These are phyloP conservation scores for Cheilosia vernalis DNA, from an alignment of 2,888 invertebrate species.

Conservation along the genomic window DNA sequence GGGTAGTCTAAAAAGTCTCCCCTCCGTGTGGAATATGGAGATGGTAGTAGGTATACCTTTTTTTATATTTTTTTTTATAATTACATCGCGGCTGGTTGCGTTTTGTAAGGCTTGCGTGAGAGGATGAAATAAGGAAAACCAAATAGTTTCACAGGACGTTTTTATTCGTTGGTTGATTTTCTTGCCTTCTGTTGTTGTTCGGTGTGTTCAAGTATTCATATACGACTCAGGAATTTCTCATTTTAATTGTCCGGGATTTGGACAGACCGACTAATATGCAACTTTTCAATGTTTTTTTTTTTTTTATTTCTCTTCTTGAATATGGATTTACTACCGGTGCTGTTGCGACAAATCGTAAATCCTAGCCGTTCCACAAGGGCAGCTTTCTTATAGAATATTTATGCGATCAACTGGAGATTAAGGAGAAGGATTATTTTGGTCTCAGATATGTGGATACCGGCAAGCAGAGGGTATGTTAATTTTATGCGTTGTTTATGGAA, in stretches of 20 bases:
- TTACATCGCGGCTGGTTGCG: conserved; percentile 64
- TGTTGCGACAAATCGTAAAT: conserved; percentile 53
- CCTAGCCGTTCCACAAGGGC: conserved; percentile 93
- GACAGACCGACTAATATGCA: conserved; percentile 61
- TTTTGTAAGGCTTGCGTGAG: conserved; percentile 70
- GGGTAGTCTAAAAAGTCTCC: conserved; percentile 13
- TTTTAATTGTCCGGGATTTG: conserved; percentile 59
- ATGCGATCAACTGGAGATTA: conserved; percentile 94
- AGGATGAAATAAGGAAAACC: conserved; percentile 64
- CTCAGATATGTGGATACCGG: conserved; percentile 94
- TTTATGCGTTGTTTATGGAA: conserved; percentile 61
- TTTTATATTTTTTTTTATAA: conserved; percentile 63
- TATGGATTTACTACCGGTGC: conserved; percentile 23
- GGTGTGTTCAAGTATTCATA: conserved; percentile 1
- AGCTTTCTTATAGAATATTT: conserved; percentile 95
- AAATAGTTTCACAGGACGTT: conserved; percentile 55
- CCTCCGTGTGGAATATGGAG: conserved; percentile 1
- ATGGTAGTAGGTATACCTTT: conserved; percentile 6
- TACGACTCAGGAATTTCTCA: conserved; percentile 34
- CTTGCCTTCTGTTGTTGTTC: conserved; percentile 2
- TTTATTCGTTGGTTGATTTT: conserved; percentile 8
- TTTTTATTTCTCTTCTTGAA: conserved; percentile 24
- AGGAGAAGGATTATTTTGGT: conserved; percentile 97
- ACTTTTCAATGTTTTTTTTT: conserved; percentile 45
- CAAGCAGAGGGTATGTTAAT: conserved; percentile 91